Percentiles rank a stretch among this genome's conserved stretches.
Evolutionary conservation across 64 coral and sea anemone species (phyloP).

Genomic region (Montipora foliosa): DNA sequence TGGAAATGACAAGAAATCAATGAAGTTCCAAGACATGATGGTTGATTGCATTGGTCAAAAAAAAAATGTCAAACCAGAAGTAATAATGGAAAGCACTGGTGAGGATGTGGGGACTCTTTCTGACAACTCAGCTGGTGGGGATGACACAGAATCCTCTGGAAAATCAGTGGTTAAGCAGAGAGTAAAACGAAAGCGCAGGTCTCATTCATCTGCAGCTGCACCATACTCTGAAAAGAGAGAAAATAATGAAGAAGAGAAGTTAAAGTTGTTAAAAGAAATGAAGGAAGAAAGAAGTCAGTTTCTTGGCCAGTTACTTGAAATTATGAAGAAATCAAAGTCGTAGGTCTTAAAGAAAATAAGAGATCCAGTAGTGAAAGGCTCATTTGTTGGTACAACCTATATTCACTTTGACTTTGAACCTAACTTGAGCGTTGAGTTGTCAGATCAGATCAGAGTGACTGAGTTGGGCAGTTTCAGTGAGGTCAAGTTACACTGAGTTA

Average conservation of each 20-base stretch:
- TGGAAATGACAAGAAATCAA: constrained; percentile 3
- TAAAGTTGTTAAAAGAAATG: constrained; percentile 27
- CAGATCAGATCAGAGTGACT: no score
- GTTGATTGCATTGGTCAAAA: not conserved
- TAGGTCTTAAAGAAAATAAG: no score
- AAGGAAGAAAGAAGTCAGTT: not conserved
- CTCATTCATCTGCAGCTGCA: constrained; percentile 25
- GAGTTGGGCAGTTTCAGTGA: no score
- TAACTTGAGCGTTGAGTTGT: no score
- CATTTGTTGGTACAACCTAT: no score
- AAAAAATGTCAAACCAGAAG: constrained; percentile 8
- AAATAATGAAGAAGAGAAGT: constrained; percentile 28
- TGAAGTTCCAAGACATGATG: constrained; percentile 19
- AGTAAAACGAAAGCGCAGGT: not conserved
- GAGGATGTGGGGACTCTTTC: not conserved
- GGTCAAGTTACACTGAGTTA: no score
- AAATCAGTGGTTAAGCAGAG: not conserved
- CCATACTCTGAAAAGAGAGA: constrained; percentile 17
- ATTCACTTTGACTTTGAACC: no score
- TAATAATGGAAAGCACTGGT: not conserved
- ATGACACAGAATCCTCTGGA: not conserved
- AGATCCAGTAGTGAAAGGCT: no score
- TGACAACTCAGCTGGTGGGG: not conserved
- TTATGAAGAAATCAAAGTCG: no score
- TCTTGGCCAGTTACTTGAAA: no score